Percentiles rank a stretch among this genome's conserved stretches.
Evolutionary conservation across 2,888 invertebrate genomes (phyloP).

Genomic region (Syrphus vitripennis): DNA sequence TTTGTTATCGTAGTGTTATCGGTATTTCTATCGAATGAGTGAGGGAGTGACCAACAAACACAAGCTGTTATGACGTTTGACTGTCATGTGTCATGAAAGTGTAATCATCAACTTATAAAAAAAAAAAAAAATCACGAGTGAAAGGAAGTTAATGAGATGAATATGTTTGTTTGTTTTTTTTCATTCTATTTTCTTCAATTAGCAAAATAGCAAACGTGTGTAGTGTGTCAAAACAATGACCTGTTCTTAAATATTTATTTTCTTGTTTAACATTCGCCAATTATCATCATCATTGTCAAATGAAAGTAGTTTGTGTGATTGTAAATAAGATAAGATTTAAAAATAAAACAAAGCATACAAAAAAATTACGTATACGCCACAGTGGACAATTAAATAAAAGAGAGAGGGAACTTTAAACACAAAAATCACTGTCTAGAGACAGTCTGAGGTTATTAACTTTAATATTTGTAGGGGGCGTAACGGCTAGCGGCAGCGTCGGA

Average conservation of each 20-base stretch:
- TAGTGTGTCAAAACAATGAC: background rate
- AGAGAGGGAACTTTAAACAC: conserved; percentile 1
- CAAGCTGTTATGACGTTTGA: conserved; percentile 4
- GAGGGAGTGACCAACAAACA: conserved; percentile 18
- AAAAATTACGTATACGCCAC: conserved; percentile 57
- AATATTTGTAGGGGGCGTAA: background rate
- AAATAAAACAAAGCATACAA: background rate
- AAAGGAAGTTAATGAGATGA: conserved; percentile 58
- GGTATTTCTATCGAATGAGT: conserved; percentile 8
- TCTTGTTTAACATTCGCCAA: background rate
- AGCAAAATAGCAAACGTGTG: background rate
- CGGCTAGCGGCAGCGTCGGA: too few relatives aligned
- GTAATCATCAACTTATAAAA: background rate
- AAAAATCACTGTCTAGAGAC: background rate
- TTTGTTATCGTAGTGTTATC: conserved; percentile 17
- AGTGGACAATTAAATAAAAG: conserved; percentile 5
- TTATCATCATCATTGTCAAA: background rate
- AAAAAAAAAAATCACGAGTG: conserved; percentile 30
- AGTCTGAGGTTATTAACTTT: conserved; percentile 31
- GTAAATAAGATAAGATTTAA: background rate
- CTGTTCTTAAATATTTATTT: background rate
- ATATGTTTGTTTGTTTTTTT: background rate
- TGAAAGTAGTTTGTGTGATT: conserved; percentile 41
- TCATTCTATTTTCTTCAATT: conserved; percentile 13
- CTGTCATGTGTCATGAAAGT: conserved; percentile 34